phyloP scores from a whole-genome alignment of 1,140 invertebrate genomes.

The Calliopsis andreniformis region DNA sequence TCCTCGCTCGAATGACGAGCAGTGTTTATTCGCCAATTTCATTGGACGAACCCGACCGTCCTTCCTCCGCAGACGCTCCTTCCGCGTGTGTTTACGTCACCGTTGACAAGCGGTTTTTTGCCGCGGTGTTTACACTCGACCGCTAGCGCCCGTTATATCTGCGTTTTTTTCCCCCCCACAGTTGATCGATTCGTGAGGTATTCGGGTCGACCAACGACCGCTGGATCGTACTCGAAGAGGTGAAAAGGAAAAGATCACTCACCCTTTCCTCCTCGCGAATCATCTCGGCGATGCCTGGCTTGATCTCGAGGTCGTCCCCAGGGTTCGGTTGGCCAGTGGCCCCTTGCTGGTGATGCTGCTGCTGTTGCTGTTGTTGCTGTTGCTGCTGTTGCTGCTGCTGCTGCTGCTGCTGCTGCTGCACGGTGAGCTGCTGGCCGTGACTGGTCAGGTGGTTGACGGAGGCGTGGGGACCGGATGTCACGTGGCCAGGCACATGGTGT shows the following conservation, averaged over 20 bases:
- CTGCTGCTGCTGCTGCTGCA: constrained; percentile 71
- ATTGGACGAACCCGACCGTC: no score
- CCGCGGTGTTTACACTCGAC: no score
- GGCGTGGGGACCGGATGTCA: constrained; percentile 76
- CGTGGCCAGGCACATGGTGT: constrained; percentile 80
- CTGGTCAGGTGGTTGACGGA: constrained; percentile 78
- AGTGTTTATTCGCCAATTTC: background rate
- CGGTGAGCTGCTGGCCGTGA: constrained; percentile 74
- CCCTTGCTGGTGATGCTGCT: constrained; percentile 73
- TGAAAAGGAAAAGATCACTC: constrained; percentile 81
- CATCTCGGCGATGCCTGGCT: constrained; percentile 96
- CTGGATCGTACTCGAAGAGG: background rate
- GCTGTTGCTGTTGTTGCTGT: constrained; percentile 63
- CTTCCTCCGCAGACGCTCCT: no score
- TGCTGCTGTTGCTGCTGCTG: constrained; percentile 74
- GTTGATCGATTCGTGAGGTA: no score
- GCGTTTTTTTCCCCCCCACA: no score
- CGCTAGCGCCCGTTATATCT: no score
- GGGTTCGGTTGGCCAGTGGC: constrained; percentile 72
- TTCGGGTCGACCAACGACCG: no score
- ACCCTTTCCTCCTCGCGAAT: constrained; percentile 97
- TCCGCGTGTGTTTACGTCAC: no score
- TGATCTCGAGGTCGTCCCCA: constrained; percentile 93
- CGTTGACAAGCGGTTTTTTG: no score
- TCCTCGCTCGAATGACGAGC: background rate